Conservation (phyloP, 2,113 vertebrate species). For the Lepisosteus oculatus region DNA sequence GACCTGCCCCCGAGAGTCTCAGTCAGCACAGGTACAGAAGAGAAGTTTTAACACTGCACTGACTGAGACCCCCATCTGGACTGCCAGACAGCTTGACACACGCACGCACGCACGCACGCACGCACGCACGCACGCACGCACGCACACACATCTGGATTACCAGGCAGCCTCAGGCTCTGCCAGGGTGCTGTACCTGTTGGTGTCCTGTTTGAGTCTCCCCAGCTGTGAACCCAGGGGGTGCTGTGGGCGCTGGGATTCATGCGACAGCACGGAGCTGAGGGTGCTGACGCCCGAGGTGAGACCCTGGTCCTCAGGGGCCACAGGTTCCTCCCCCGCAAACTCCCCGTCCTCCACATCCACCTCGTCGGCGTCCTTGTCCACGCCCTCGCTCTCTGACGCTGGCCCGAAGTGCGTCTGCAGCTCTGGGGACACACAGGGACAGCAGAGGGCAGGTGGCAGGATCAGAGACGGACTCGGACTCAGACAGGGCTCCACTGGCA, state of each 20-base stretch:
- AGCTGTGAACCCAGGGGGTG: slow-evolving; percentile 73
- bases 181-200: slow-evolving; percentile 64
- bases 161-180: no score
- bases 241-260: slow-evolving; percentile 57
- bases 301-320: slow-evolving; percentile 38
- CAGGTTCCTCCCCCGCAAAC: slow-evolving; percentile 48
- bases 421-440: slow-evolving; percentile 56
- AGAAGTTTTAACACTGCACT: no score
- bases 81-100: no score
- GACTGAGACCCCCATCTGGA: no score
- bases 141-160: background rate
- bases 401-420: slow-evolving; percentile 82
- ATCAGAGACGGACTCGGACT: no score
- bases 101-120: background rate
- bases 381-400: slow-evolving; percentile 73
- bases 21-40: no score
- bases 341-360: slow-evolving; percentile 59
- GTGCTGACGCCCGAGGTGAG: slow-evolving; percentile 38
- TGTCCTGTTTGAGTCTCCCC: slow-evolving; percentile 75
- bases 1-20: no score
- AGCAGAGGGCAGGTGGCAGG: background rate
- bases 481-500: no score
- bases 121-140: background rate
- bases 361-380: slow-evolving; percentile 75
- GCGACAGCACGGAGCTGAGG: slow-evolving; percentile 48